A percentile compares a stretch with the other conserved stretches of the same genome.
These are phyloP conservation scores for Tiphia femorata DNA, from an alignment of 2,888 invertebrate species.

Conservation along the genomic window DNA sequence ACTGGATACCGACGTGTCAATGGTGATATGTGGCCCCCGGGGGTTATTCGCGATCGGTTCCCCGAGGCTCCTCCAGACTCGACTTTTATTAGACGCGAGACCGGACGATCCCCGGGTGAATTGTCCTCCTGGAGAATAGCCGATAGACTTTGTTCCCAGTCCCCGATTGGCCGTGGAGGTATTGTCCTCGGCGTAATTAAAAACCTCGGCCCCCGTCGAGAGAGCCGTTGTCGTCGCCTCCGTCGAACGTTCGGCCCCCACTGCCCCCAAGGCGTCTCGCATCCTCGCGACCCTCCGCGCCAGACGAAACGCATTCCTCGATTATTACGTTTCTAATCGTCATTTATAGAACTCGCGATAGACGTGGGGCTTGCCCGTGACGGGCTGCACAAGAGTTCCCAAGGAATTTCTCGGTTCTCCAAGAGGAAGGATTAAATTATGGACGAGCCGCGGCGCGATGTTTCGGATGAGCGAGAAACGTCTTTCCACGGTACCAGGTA, in stretches of 20 bases:
- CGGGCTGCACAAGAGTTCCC: no score
- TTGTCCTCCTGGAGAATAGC: slow-evolving; percentile 30
- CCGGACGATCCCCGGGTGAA: slow-evolving; percentile 31
- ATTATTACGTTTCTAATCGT: no score
- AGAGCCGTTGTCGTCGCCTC: not conserved
- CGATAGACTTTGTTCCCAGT: slow-evolving; percentile 2
- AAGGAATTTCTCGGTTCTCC: no score
- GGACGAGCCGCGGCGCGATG: no score
- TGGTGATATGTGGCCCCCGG: slow-evolving; percentile 30
- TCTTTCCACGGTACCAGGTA: no score
- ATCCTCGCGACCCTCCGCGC: not conserved
- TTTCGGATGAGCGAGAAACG: no score
- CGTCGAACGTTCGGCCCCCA: not conserved
- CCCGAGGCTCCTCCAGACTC: slow-evolving; percentile 20
- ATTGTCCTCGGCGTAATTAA: slow-evolving; percentile 43
- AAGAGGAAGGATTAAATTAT: no score
- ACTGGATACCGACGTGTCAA: slow-evolving; percentile 20
- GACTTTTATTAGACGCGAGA: slow-evolving; percentile 45
- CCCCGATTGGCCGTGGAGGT: slow-evolving; percentile 25
- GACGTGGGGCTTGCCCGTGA: no score
- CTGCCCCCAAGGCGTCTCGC: not conserved
- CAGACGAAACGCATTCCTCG: not conserved
- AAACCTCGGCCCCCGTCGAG: no score
- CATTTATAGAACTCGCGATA: no score
- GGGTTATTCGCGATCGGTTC: slow-evolving; percentile 27